These are phyloP conservation scores for Caenorhabditis briggsae DNA, from an alignment of 1,140 invertebrate genomes.

Conservation along the genomic window DNA sequence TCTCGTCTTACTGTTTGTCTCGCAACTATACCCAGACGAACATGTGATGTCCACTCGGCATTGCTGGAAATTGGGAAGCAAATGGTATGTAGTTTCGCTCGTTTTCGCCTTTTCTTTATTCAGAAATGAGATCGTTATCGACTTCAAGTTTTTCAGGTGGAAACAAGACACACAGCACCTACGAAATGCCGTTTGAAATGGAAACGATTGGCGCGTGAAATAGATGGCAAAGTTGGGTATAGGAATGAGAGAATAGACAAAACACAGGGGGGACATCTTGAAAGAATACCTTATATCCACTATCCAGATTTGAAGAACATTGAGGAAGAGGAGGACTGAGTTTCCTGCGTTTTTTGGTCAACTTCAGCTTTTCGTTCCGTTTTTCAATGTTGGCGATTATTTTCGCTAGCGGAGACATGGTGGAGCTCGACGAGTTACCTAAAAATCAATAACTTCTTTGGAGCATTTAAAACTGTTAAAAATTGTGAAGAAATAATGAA, in stretches of 20 bases:
- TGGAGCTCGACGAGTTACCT: neutral
- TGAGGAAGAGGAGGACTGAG: neutral
- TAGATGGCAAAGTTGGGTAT: neutral
- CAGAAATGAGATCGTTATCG: constrained; percentile 31
- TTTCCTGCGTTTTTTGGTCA: constrained; percentile 5
- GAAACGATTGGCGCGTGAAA: constrained; percentile 46
- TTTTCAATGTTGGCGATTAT: constrained; percentile 46
- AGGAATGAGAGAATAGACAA: neutral
- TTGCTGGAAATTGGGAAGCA: constrained; percentile 12
- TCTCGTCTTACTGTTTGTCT: constrained; percentile 22
- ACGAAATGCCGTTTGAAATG: constrained; percentile 24
- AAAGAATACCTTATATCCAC: constrained; percentile 38
- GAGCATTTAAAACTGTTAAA: no score
- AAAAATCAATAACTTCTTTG: neutral
- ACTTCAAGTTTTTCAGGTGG: constrained; percentile 52
- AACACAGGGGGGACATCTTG: neutral
- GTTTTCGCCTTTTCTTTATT: neutral
- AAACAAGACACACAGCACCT: neutral
- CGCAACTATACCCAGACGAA: constrained; percentile 47
- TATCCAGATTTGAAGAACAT: constrained; percentile 2
- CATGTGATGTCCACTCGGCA: constrained; percentile 49
- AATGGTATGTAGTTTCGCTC: constrained; percentile 42
- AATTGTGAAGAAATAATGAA: neutral
- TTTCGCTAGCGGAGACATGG: constrained; percentile 8
- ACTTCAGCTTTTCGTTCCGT: constrained; percentile 28